Evolutionary conservation across 2,797 vertebrate species (phyloP).

Genomic region (Euphonia xanthogaster): DNA sequence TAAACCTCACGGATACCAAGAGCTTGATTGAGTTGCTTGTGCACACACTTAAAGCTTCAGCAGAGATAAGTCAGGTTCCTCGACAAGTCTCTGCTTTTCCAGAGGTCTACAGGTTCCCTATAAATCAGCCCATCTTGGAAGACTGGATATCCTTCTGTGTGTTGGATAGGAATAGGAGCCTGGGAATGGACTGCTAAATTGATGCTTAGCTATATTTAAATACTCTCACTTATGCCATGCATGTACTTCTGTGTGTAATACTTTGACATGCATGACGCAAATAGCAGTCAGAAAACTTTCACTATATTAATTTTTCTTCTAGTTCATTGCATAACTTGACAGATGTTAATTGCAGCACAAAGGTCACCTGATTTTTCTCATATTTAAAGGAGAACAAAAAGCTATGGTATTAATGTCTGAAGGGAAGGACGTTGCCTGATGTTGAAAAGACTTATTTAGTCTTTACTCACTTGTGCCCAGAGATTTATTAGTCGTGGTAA

Average conservation of each 20-base stretch:
- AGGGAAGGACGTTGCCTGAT: not conserved
- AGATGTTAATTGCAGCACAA: conserved; percentile 13
- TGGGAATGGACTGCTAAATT: not conserved
- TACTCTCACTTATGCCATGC: not conserved
- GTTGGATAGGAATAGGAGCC: not conserved
- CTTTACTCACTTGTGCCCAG: not conserved
- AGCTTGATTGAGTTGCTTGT: not conserved
- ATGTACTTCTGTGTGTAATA: not conserved
- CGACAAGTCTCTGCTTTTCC: not conserved
- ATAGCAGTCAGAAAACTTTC: not conserved
- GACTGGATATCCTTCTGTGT: not conserved
- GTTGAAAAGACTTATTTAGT: conserved; percentile 7
- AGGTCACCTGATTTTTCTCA: not conserved
- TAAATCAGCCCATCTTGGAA: not conserved
- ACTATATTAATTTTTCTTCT: not conserved
- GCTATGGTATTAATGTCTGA: not conserved
- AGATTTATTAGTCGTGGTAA: conserved; percentile 43
- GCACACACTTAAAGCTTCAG: not conserved
- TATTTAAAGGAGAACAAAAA: conserved; percentile 14
- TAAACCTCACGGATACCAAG: not conserved
- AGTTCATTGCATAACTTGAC: not conserved
- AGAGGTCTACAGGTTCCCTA: not conserved
- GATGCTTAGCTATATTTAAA: not conserved
- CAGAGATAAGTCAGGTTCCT: not conserved
- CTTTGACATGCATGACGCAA: not conserved